phyloP scores from a whole-genome alignment of 2,888 invertebrate genomes.

The Alloscopus bannaensis region DNA sequence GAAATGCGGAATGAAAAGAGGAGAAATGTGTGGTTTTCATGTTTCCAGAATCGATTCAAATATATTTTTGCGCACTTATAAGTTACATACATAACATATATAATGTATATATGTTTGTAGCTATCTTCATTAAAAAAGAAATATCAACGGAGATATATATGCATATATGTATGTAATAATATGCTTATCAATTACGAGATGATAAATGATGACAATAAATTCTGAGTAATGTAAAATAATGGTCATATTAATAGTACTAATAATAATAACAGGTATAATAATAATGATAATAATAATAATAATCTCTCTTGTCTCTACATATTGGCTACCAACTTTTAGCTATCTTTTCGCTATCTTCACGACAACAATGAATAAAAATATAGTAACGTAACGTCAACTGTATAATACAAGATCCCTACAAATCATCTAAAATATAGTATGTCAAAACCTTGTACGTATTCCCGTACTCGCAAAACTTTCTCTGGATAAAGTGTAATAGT shows the following conservation, averaged over 20 bases:
- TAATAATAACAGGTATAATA: conserved; percentile 23
- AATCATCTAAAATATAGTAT: conserved; percentile 8
- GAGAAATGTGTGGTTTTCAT: too few species aligned
- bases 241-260: background rate
- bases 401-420: background rate
- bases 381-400: conserved; percentile 23
- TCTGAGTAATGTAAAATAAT: conserved; percentile 30
- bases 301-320: conserved; percentile 11
- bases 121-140: conserved; percentile 7
- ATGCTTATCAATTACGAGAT: conserved; percentile 1
- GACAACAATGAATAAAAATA: conserved; percentile 39
- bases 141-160: conserved; percentile 37
- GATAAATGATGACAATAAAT: conserved; percentile 35
- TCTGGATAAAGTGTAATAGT: background rate
- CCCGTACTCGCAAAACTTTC: background rate
- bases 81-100: too few species aligned
- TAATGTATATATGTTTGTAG: background rate
- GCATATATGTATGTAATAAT: conserved; percentile 8
- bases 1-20: too few species aligned
- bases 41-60: conserved; percentile 10
- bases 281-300: conserved; percentile 37
- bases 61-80: conserved; percentile 21
- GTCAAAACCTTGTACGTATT: conserved; percentile 2
- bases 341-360: background rate
- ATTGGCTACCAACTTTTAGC: background rate